Percentiles rank a stretch among this genome's conserved stretches.
Conservation (phyloP, 2,113 vertebrate species). For the cattle (Bos taurus) region ARS-UCD2.0 NC_037335.1:88217501-88218000, state of each 20-base stretch:
- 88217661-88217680: neutral
- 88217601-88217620: neutral
- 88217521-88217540: neutral
- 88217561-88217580: neutral
- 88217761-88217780: neutral
- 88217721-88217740: neutral
- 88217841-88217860: accelerated
- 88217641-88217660: neutral
- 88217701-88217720: neutral
- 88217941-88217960: neutral
- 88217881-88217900: neutral
- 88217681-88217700: neutral
- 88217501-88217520: neutral
- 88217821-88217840: neutral
- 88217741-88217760: neutral
- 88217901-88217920: neutral
- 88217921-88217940: neutral
- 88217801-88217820: neutral
- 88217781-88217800: too few species aligned
- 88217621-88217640: accelerated
- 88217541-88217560: neutral
- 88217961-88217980: neutral
- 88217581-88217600: neutral
- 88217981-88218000: neutral
- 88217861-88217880: neutral